A percentile compares a stretch with the other conserved stretches of the same genome.
Conservation (phyloP, 2,888 invertebrate species). For the Apamea crenata region DNA sequence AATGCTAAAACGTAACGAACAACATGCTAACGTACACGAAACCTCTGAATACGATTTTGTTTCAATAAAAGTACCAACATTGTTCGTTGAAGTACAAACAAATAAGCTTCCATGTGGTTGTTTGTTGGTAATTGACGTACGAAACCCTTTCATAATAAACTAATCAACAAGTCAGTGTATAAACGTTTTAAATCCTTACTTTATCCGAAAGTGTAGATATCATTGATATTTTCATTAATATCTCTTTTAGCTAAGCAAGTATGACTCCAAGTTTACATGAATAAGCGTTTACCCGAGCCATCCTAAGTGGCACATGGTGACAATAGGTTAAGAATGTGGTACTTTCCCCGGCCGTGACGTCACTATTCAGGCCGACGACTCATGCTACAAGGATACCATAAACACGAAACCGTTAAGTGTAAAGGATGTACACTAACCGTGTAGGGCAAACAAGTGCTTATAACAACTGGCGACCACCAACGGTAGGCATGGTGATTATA, state of each 20-base stretch:
- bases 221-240: slow-evolving; percentile 1
- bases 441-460: slow-evolving; percentile 29
- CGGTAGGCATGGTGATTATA: neutral
- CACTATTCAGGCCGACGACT: slow-evolving; percentile 68
- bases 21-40: slow-evolving; percentile 8
- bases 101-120: slow-evolving; percentile 1
- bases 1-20: slow-evolving; percentile 27
- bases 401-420: slow-evolving; percentile 55
- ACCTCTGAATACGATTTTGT: slow-evolving; percentile 1
- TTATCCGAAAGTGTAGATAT: neutral
- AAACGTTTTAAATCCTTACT: neutral
- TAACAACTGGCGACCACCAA: neutral
- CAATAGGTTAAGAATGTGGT: slow-evolving; percentile 74
- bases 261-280: slow-evolving; percentile 22
- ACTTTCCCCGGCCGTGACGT: slow-evolving; percentile 80
- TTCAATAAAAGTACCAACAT: neutral
- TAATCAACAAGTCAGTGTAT: neutral
- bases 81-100: slow-evolving; percentile 1
- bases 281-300: slow-evolving; percentile 29
- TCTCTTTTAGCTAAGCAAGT: neutral
- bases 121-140: neutral
- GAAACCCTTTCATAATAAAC: neutral
- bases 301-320: slow-evolving; percentile 60
- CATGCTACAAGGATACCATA: slow-evolving; percentile 67
- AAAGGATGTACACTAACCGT: slow-evolving; percentile 42